These are phyloP conservation scores for Drosophila miranda DNA, from an alignment of 1,140 invertebrate genomes.

Conservation along the genomic window DNA sequence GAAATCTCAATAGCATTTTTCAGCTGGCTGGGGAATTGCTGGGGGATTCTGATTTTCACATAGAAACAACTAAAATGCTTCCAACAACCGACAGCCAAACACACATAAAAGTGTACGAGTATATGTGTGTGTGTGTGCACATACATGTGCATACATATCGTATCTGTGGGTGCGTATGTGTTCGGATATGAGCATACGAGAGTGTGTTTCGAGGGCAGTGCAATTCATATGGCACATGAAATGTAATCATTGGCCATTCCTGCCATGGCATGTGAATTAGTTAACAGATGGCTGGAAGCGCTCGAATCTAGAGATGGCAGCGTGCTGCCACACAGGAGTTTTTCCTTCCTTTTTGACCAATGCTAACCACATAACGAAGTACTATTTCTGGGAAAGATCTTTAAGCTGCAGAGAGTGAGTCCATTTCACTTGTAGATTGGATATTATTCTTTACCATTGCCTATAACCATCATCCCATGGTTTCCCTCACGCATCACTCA, in stretches of 20 bases:
- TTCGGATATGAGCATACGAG: background rate
- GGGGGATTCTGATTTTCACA: conserved; percentile 36
- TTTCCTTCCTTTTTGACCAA: too few species aligned
- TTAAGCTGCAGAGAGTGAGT: too few species aligned
- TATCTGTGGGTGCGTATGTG: background rate
- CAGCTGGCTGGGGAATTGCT: conserved; percentile 34
- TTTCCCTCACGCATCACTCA: background rate
- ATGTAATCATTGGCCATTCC: conserved; percentile 50
- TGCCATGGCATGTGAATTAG: conserved; percentile 46
- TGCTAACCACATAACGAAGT: background rate
- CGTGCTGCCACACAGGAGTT: background rate
- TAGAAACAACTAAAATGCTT: conserved; percentile 41
- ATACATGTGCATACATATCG: background rate
- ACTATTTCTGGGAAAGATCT: too few species aligned
- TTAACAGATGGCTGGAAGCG: conserved; percentile 46
- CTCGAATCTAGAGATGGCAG: conserved; percentile 24
- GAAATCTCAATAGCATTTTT: conserved; percentile 50
- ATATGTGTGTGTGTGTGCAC: too few species aligned
- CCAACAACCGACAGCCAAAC: conserved; percentile 31
- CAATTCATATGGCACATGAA: conserved; percentile 43
- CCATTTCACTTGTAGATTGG: too few species aligned
- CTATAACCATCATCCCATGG: background rate
- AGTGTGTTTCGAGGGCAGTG: conserved; percentile 2
- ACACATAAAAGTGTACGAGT: conserved; percentile 9
- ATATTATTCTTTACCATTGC: background rate